Conservation (phyloP, 2,797 vertebrate genomes). For the Melanotaenia maccullochi region DNA sequence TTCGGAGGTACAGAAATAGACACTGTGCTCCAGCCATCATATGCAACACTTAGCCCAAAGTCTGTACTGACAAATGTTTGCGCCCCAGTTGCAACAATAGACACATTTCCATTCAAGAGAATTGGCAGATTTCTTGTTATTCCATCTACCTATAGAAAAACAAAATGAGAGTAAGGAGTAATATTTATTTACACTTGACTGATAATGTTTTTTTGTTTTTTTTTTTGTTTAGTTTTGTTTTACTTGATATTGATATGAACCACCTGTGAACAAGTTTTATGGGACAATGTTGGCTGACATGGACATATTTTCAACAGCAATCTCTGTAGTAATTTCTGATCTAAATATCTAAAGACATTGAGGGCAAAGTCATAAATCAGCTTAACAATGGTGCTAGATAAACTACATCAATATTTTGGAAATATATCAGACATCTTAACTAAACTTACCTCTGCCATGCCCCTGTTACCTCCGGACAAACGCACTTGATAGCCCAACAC, state of each 20-base stretch:
- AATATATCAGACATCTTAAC: no score
- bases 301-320: no score
- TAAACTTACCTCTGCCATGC: conserved; percentile 63
- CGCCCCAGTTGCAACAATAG: conserved; percentile 75
- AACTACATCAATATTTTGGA: no score
- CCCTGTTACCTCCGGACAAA: conserved; percentile 37
- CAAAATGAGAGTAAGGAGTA: background rate
- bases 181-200: background rate
- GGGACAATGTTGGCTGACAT: no score
- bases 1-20: conserved; percentile 72
- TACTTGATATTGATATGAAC: background rate
- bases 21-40: conserved; percentile 71
- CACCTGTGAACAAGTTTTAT: no score
- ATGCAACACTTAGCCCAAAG: conserved; percentile 81
- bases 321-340: no score
- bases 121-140: conserved; percentile 75
- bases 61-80: conserved; percentile 63
- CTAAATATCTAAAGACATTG: no score
- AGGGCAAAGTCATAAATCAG: no score
- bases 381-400: no score
- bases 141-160: conserved; percentile 72
- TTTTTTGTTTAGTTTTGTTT: background rate
- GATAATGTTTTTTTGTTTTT: background rate
- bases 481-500: conserved; percentile 62
- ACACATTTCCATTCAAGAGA: conserved; percentile 59